Evolutionary conservation across 2,113 vertebrate genomes (phyloP), one percentile per base, ranked within the genome.

Genomic region (Corythaeola cristata): DNA sequence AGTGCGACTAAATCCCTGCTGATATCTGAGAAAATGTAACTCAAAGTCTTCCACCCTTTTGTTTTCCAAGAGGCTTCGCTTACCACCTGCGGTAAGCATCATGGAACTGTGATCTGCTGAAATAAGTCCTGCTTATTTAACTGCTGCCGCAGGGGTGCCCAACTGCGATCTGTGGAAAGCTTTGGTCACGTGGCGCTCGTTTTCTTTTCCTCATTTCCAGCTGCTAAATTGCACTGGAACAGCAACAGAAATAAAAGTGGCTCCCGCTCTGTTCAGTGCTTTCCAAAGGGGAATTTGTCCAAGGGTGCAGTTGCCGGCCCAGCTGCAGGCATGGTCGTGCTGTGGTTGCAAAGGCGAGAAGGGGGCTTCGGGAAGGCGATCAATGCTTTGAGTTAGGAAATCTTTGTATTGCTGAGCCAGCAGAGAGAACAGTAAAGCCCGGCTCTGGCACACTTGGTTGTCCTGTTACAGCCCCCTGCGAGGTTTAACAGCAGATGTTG

Each of bases 311-410:
- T 68, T 37, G 69, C 37, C 56, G 56, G 41, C 69, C 74, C 62
- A 82, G 88, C 95, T 90, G 85, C 63, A 68, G 66, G 71, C 62
- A 56, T 49, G 58, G 72, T 68, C 79, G 21, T 76, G 85, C 73
- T 69, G 23, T 37, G 49, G 24, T 13, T 73, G 58, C 78, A 96
- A 47, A 72, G n/a, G 35, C 9, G 59, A 32, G 28, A 45, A 32
- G 35, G 24, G 49, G 33, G 15, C 5, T 0, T 19, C 9, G 22
- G 63, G 72, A 58, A 78, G 69, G 44, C 32, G 21, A 8, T 32
- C 0, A 1, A 2, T 66, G 44, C 21, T 68, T 44, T 45, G 32
- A 6, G 12, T 28, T 44, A 33, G 58, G 60, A 74, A 52, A 53
- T 55, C 17, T 30, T 4, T 2, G 44, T 59, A 8, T 41, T 66